Base-by-base conservation (phyloP, 2,888 invertebrate species). In the Portevinia maculata region DNA sequence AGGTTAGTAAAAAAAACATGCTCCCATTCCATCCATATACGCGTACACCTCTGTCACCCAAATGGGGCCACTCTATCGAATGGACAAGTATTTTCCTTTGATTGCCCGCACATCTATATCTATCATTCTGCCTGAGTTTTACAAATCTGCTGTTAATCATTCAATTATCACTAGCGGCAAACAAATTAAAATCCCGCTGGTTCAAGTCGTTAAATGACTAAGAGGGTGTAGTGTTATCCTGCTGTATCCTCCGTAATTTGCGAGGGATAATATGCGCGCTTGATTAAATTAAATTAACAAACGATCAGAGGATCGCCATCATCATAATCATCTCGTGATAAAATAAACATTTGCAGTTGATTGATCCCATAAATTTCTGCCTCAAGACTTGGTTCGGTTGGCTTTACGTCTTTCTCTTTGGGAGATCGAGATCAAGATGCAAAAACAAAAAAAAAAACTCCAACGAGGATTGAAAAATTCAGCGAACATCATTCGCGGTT, bases 261-360 rank as follows among this genome's bases (percentile, higher is more conserved):
- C 70, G 6, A 13, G 32, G 13, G 34, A 21, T 67, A 28, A 64
- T 71, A 44, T 67, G 79, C 24, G 44, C 70, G 59, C 69, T 76
- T 59, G 69, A 64, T 64, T 30, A 46, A 78, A 83, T 73, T 71
- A 50, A 83, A 76, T 76, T 70, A 60, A 55, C 65, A 65, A 62
- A 46, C 76, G 65, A 65, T 57, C 64, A 28, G 55, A 39, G 50
- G 13, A 41, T 11, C 57, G 41, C 52, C 74, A 39, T 24, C 73
- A 62, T 73, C 53, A 73, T 73, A 59, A 67, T 73, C 53, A 34
- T 74, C 50, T 59, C 11, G 71, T 39, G 71, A 78, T 78, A 83
- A 83, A 78, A 67, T 78, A 83, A 83, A 78, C 78, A 83, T 78
- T 83, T 57, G 71, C 78, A 78, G 71, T 73, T 83, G 83, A 83